Percentiles rank a stretch among this genome's conserved stretches.
Evolutionary conservation across 2,888 invertebrate species (phyloP).

Genomic region (Dolichopus griseipennis): DNA sequence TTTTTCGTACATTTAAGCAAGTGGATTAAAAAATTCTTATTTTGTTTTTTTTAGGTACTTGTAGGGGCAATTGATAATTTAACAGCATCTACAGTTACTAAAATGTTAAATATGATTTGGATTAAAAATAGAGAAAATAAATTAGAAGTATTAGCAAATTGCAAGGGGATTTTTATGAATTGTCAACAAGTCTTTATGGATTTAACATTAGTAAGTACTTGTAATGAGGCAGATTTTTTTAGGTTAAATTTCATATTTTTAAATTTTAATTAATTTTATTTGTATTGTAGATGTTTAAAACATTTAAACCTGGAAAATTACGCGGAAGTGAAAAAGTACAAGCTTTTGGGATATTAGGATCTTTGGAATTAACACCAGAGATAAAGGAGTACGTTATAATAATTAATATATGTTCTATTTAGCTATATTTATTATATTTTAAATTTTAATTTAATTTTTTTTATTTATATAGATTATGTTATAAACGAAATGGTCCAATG

Average conservation of each 20-base stretch:
- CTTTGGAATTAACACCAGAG: not conserved
- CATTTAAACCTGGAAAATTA: not conserved
- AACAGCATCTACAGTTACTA: constrained; percentile 13
- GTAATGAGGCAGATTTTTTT: too few relatives aligned
- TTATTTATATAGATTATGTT: not conserved
- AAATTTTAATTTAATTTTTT: not conserved
- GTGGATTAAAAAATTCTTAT: not conserved
- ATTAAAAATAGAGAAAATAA: not conserved
- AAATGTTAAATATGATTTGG: not conserved
- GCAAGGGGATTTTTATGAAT: not conserved
- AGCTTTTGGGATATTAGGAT: not conserved
- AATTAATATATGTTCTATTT: too few relatives aligned
- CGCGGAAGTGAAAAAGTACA: not conserved
- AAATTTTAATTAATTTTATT: too few relatives aligned
- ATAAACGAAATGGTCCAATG: not conserved
- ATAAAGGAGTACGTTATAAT: not conserved
- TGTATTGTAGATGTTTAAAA: not conserved
- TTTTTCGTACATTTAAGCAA: too few relatives aligned
- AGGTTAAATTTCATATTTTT: not conserved
- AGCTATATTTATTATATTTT: too few relatives aligned
- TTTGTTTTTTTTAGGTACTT: constrained; percentile 9
- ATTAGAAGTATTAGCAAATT: not conserved
- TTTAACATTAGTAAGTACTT: not conserved
- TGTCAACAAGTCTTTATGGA: constrained; percentile 1
- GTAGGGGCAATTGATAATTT: constrained; percentile 9